Evolutionary conservation across 2,797 vertebrate genomes (phyloP).

Genomic region (Coccyzus lansbergi): DNA sequence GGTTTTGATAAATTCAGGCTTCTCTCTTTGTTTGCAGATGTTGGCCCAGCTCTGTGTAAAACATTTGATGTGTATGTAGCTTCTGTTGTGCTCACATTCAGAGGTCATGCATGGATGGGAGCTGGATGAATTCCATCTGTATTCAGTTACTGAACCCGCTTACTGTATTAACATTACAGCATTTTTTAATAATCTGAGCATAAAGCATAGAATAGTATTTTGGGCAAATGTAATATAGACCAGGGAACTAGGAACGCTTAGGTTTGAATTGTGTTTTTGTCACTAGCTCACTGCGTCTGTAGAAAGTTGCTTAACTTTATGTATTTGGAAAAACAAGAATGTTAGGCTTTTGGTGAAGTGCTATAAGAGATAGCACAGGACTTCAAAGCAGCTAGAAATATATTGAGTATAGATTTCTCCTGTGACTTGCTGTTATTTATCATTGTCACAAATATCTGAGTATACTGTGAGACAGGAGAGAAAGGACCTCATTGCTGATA

Average conservation of each 20-base stretch:
- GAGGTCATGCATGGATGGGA: not conserved
- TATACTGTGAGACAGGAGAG: not conserved
- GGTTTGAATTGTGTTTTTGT: not conserved
- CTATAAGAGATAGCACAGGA: not conserved
- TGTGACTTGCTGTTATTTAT: not conserved
- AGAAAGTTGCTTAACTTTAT: not conserved
- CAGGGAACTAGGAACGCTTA: not conserved
- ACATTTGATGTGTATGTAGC: not conserved
- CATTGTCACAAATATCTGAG: not conserved
- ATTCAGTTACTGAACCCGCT: not conserved
- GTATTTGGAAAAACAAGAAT: not conserved
- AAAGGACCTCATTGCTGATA: not conserved
- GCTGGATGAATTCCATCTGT: not conserved
- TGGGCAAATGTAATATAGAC: not conserved
- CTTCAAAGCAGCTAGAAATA: conserved; percentile 13
- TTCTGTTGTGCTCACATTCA: not conserved
- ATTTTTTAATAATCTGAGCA: not conserved
- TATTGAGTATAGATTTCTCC: not conserved
- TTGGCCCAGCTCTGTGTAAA: not conserved
- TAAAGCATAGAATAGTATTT: not conserved
- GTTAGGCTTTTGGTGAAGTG: not conserved
- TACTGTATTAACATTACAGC: not conserved
- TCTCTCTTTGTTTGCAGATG: not conserved
- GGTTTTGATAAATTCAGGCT: not conserved
- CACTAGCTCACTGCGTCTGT: rapidly evolving